Percentiles rank a stretch among this genome's conserved stretches.
Evolutionary conservation across 1,140 invertebrate genomes (phyloP).

Genomic region (Drosophila malerkotliana): DNA sequence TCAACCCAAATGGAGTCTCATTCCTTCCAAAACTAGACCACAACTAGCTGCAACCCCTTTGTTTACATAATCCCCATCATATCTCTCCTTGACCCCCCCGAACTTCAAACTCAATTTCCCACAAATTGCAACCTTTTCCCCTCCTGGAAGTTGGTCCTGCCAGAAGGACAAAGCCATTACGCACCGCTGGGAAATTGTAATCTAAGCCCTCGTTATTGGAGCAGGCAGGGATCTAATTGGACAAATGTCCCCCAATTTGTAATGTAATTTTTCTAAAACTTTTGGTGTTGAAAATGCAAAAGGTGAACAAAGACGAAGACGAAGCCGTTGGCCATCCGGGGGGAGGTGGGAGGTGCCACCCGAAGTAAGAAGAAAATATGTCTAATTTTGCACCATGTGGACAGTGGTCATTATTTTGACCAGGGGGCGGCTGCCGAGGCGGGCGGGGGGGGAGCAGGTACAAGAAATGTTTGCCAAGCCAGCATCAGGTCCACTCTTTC

Average conservation of each 20-base stretch:
- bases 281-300: conserved; percentile 73
- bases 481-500: neutral
- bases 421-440: conserved; percentile 9
- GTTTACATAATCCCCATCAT: neutral
- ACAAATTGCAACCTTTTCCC: conserved; percentile 17
- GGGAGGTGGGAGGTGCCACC: conserved; percentile 11
- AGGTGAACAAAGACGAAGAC: conserved; percentile 20
- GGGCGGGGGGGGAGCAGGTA: conserved; percentile 37
- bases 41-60: neutral
- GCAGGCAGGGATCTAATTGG: conserved; percentile 81
- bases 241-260: conserved; percentile 83
- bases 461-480: conserved; percentile 60
- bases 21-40: neutral
- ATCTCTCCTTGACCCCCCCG: neutral
- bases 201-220: conserved; percentile 78
- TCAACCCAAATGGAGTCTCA: too few relatives aligned
- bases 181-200: conserved; percentile 78
- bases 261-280: conserved; percentile 83
- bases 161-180: conserved; percentile 61
- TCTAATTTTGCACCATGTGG: conserved; percentile 80
- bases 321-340: neutral
- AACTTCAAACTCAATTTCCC: conserved; percentile 28
- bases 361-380: conserved; percentile 72
- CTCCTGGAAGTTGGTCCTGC: conserved; percentile 1
- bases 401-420: conserved; percentile 78